Evolutionary conservation across 2,888 invertebrate genomes (phyloP), one percentile per base, ranked within the genome.

Genomic region (Nomada ruficornis): DNA sequence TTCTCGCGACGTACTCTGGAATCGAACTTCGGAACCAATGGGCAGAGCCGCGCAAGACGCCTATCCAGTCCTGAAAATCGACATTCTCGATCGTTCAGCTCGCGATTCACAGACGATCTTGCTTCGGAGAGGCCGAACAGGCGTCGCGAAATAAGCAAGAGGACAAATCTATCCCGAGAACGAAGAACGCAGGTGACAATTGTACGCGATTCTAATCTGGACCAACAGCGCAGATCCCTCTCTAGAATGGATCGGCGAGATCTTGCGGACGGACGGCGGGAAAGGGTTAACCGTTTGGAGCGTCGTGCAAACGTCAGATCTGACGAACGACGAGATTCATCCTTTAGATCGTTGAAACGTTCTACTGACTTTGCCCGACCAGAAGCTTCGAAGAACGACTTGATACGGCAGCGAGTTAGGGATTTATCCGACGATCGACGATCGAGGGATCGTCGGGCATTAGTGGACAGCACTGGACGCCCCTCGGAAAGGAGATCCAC

Each of bases 41-140:
- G 10, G 15, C 79, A 71, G 26, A 69, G 69, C 47, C 74, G 74
- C 11, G 20, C 18, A 3, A 68, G 70, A 5, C 79, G 54, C 4
- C 74, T 74, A 0, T 62, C 67, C 13, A 72, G 84, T 52, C 59
- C 76, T 10, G 7, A 63, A 2, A 59, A 15, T 36, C 84, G 82
- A 10, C 42, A 65, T 10, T 73, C 77, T 47, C 82, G 76, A 20
- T 69, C 77, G n/a, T 44, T 59, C n/a, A 18, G n/a, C 15, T 68
- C 65, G 7, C 55, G 55, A 11, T 50, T 2, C 2, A 1, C 2
- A 0, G 42, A 36, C 1, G 54, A 70, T 5, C 9, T 57, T 23
- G 5, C 20, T 9, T 54, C 26, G 2, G 63, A 47, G 20, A 68
- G 71, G n/a, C 7, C 15, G 13, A 68, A 71, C 5, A 52, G 50